phyloP scores from a whole-genome alignment of 1,140 invertebrate genomes.

The Brachionus koreanus region DNA sequence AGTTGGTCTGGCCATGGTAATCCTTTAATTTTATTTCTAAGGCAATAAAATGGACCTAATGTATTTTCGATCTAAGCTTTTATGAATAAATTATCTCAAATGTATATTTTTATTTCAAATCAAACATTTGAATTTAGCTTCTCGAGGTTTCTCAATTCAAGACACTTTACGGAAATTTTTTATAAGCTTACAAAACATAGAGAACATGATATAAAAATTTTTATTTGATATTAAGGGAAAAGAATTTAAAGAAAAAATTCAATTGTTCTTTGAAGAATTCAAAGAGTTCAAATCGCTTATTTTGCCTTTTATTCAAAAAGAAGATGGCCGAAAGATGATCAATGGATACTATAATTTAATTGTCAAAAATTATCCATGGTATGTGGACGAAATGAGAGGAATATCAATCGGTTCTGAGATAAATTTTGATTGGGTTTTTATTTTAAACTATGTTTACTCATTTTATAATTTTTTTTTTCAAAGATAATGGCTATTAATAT shows the following conservation, averaged over 20 bases:
- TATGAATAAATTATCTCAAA: not conserved
- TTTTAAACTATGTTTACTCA: not conserved
- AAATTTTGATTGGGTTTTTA: not conserved
- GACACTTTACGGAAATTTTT: not conserved
- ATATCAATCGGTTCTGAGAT: conserved; percentile 25
- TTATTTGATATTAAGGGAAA: not conserved
- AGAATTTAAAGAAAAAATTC: conserved; percentile 13
- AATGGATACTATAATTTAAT: not conserved
- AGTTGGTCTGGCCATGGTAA: conserved; percentile 1
- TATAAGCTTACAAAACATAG: not conserved
- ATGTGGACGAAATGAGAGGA: conserved; percentile 36
- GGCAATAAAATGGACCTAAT: not conserved
- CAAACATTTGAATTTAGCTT: too few relatives aligned
- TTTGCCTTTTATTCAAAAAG: not conserved
- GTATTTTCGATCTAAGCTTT: not conserved
- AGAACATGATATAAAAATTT: not conserved
- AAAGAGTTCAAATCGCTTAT: conserved; percentile 8
- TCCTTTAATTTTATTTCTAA: not conserved
- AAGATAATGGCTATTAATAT: conserved; percentile 37
- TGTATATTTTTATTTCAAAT: too few relatives aligned
- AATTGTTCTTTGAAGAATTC: conserved; percentile 3
- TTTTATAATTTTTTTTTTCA: not conserved
- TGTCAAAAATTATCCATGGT: conserved; percentile 31
- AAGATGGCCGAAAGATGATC: not conserved
- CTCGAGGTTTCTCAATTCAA: not conserved